Percentiles rank a stretch among this genome's conserved stretches.
Evolutionary conservation across 2,113 vertebrate species (phyloP).

Genomic region (Petroica traversi): DNA sequence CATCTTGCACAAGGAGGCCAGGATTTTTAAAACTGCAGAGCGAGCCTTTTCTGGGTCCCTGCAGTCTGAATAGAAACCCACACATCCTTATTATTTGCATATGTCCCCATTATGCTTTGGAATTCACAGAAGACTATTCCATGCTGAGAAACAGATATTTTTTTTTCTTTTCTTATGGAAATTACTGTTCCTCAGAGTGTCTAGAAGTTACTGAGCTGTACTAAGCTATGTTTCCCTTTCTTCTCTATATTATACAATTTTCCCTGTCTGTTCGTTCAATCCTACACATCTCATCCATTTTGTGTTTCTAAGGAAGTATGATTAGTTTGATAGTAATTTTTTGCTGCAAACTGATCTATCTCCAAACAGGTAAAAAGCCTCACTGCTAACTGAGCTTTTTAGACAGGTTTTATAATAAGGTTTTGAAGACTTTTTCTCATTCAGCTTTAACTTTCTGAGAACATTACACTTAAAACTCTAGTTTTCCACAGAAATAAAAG

Average conservation of each 20-base stretch:
- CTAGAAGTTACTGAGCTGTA: not conserved
- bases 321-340: not conserved
- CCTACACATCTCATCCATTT: not conserved
- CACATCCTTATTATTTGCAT: conserved; percentile 44
- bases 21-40: conserved; percentile 11
- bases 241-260: not conserved
- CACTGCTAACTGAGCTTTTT: not conserved
- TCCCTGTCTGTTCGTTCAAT: not conserved
- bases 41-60: not conserved
- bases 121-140: conserved; percentile 19
- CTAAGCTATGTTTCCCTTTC: not conserved
- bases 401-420: not conserved
- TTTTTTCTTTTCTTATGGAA: conserved; percentile 5
- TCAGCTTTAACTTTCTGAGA: not conserved
- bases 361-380: not conserved
- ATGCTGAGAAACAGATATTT: not conserved
- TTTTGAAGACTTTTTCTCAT: not conserved
- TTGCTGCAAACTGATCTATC: not conserved
- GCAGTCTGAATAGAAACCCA: conserved; percentile 27
- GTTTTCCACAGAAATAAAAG: not conserved
- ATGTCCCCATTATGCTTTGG: conserved; percentile 22
- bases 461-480: not conserved
- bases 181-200: not conserved
- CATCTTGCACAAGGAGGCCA: not conserved
- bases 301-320: not conserved